Base-by-base conservation (phyloP, 2,888 invertebrate species). In the Agrotis ipsilon region DNA sequence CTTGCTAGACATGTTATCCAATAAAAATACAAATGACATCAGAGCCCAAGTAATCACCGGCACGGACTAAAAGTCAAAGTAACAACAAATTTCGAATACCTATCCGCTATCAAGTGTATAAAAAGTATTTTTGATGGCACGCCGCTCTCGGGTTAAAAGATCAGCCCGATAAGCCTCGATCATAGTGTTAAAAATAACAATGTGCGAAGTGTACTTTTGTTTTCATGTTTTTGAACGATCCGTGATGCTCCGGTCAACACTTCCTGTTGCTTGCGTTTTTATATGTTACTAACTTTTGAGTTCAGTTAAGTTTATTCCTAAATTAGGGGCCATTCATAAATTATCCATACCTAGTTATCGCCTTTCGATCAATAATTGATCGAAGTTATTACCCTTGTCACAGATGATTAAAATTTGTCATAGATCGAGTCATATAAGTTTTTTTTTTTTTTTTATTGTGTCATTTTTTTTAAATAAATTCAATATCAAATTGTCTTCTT, bases 121-220 rank as follows among this genome's bases (percentile, higher is more conserved):
- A 80, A 86, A 87, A 82, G 70, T 77, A 80, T 85, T 85, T 86
- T 77, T 83, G 87, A 87, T 88, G 88, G 73, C 80, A 78, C 79
- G 83, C 88, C 88, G 88, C 87, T 86, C 80, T 81, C 84, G 83
- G 90, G 92, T 92, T 90, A 92, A 87, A 87, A 91, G 91, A 91
- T 91, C 92, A 92, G 70, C 18, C 81, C 83, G 92, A 92, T 92
- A 92, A 91, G 83, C 78, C 67, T 80, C 83, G 88, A 90, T 90
- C 88, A 84, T 77, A 75, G 80, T 72, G 88, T 89, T 89, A 89
- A 89, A 92, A 91, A 92, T 92, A 92, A 89, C 81, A 86, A 88
- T 88, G 87, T 75, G 87, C 85, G 80, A 89, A 86, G 74, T 84
- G 81, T 86, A 84, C 81, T 85, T 85, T 85, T 78, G 75, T 80